Evolutionary conservation across 2,888 invertebrate species (phyloP).

Genomic region (Acronicta psi): DNA sequence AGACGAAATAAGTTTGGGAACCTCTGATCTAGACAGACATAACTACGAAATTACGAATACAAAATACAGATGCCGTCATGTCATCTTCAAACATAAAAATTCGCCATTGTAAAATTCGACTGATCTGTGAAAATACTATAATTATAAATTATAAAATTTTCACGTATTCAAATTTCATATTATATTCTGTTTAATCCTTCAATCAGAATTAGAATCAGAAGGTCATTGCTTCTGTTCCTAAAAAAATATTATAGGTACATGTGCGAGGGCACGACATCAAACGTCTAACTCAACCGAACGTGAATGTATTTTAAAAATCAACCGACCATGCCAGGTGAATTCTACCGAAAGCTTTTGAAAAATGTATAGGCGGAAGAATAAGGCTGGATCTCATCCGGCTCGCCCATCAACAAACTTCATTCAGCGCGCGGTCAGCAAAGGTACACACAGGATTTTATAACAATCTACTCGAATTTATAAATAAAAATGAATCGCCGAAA

Average conservation of each 20-base stretch:
- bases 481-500: no score
- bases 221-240: background rate
- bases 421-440: background rate
- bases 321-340: background rate
- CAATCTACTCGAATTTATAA: background rate
- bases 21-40: background rate
- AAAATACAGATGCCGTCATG: constrained; percentile 17
- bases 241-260: no score
- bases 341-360: constrained; percentile 2
- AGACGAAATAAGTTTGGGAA: no score
- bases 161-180: constrained; percentile 18
- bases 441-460: background rate
- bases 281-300: no score
- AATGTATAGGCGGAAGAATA: constrained; percentile 1
- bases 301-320: no score
- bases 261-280: no score
- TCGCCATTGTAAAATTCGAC: constrained; percentile 11
- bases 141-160: constrained; percentile 1
- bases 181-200: constrained; percentile 21
- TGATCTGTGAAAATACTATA: constrained; percentile 21
- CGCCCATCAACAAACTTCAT: background rate
- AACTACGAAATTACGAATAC: background rate
- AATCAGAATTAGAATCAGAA: constrained; percentile 19
- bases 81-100: constrained; percentile 33
- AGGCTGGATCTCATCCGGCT: constrained; percentile 1